Evolutionary conservation across 2,113 vertebrate species (phyloP), one percentile per base, ranked within the genome.

Genomic region (Microcebus ravelobensis): DNA sequence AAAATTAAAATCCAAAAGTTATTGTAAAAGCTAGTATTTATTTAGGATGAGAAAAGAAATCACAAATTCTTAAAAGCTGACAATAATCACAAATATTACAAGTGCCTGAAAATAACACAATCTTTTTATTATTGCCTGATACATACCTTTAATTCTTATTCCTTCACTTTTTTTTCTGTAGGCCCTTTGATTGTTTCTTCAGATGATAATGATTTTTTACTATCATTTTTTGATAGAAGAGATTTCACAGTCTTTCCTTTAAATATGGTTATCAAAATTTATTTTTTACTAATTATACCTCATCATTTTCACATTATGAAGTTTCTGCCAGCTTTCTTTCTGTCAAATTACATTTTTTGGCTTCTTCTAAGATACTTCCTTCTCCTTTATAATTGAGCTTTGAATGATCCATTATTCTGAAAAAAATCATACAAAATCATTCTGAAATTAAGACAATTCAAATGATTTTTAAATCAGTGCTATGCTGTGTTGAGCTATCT

Each of bases 391-490:
- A 80, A 65, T 18, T 83, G 48, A 71, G 20, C 77, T 81, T 76
- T 92, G 34, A 73, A 50, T 67, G 25, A 96, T 84, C 76, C 74
- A 45, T 42, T 80, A 80, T 59, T 86, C 39, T 84, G 31, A 34
- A 91, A 91, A 91, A 91, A 77, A 80, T 42, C 23, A 55, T 15
- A 59, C n/a, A 76, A 83, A 91, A 57, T 84, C 4, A 71, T 65
- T 73, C 52, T 68, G 31, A 74, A 94, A 79, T 71, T 63, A 55
- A 92, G 59, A 91, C 23, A 84, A 67, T 48, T 89, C 31, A 85
- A 92, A 88, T 45, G n/a, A 91, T 71, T 89, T 92, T 89, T 70
- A 70, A 80, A 21, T 87, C 83, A 81, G 34, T 68, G 36, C 18
- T 57, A 20, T 86, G 67, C 57, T 65, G 76, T 39, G 57, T 39